Conservation (phyloP, 2,888 invertebrate species). For the Eristalinus aeneus region DNA sequence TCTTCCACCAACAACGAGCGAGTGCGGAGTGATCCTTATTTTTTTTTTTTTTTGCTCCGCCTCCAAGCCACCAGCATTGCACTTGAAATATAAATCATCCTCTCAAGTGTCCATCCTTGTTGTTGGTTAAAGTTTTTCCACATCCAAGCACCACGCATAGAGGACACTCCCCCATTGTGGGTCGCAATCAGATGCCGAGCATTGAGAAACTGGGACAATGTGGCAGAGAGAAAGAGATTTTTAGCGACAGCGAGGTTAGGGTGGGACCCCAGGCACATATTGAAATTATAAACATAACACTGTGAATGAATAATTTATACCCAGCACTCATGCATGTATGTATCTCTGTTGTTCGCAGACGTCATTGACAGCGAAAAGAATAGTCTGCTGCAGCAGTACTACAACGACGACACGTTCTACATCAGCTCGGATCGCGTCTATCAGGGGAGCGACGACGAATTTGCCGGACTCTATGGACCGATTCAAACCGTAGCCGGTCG, state of each 20-base stretch:
- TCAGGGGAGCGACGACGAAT: constrained; percentile 79
- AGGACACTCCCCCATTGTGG: constrained; percentile 14
- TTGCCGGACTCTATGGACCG: constrained; percentile 80
- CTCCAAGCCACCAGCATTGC: constrained; percentile 13
- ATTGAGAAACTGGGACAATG: constrained; percentile 51
- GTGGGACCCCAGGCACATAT: background rate
- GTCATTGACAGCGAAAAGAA: constrained; percentile 78
- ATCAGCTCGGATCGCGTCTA: constrained; percentile 80
- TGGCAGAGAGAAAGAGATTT: constrained; percentile 51
- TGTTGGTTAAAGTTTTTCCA: constrained; percentile 23
- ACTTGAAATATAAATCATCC: constrained; percentile 60
- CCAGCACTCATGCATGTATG: constrained; percentile 19
- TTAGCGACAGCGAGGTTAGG: background rate
- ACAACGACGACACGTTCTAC: constrained; percentile 79
- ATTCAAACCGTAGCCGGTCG: constrained; percentile 79
- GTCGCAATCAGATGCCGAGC: constrained; percentile 3
- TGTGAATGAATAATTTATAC: constrained; percentile 47
- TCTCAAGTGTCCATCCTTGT: constrained; percentile 38
- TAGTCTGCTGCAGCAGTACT: constrained; percentile 79
- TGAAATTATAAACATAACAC: constrained; percentile 55
- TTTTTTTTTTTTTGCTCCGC: background rate
- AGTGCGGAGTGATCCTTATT: background rate
- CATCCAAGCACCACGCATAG: constrained; percentile 24
- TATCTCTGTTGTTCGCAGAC: constrained; percentile 73
- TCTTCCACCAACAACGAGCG: background rate